These are phyloP conservation scores for Pteruthius melanotis DNA, from an alignment of 2,113 vertebrate genomes.

Conservation along the genomic window DNA sequence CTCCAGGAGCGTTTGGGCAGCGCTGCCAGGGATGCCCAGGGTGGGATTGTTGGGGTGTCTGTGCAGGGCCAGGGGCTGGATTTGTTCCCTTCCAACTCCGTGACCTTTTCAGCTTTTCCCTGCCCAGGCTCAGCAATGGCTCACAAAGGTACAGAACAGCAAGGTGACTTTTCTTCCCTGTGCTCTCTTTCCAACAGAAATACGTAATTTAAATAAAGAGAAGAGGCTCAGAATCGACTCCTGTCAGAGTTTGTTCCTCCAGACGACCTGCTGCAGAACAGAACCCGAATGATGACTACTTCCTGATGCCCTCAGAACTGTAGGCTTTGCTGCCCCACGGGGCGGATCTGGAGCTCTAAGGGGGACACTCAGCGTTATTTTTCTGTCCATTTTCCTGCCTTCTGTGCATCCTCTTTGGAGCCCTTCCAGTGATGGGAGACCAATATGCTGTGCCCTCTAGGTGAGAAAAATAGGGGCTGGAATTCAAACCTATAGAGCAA, in stretches of 20 bases:
- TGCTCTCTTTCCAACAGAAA: slow-evolving; percentile 39
- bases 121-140: neutral
- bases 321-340: slow-evolving; percentile 19
- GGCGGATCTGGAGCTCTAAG: neutral
- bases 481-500: slow-evolving; percentile 21
- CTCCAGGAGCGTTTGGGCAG: neutral
- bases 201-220: slow-evolving; percentile 17
- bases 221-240: slow-evolving; percentile 44
- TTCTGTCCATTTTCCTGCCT: slow-evolving; percentile 44
- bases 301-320: slow-evolving; percentile 51
- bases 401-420: slow-evolving; percentile 21
- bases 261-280: slow-evolving; percentile 51
- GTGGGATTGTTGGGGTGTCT: neutral
- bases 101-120: neutral
- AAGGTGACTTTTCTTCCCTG: neutral
- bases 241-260: slow-evolving; percentile 28
- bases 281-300: slow-evolving; percentile 49
- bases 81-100: neutral
- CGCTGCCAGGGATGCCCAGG: neutral
- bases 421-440: neutral
- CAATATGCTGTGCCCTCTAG: slow-evolving; percentile 12
- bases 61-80: neutral
- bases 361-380: slow-evolving; percentile 10
- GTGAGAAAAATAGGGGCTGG: slow-evolving; percentile 34
- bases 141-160: neutral